Evolutionary conservation across 2,113 vertebrate genomes (phyloP), one percentile per base, ranked within the genome.

Genomic region (Aspiorhynchus laticeps): DNA sequence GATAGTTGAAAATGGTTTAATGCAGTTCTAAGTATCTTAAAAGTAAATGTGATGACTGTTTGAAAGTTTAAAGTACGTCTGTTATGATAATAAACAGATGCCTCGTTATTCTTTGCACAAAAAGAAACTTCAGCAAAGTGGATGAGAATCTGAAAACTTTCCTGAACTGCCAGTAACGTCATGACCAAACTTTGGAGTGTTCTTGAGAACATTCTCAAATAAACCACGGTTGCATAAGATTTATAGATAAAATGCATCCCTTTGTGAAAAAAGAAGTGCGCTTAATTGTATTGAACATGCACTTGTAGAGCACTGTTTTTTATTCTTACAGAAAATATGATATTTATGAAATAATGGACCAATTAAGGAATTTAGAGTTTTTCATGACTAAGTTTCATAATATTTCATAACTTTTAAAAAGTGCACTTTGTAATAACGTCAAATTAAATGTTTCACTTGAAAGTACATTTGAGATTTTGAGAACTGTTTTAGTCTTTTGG

Each of bases 41-140:
- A 84, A 41, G 83, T 59, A 84, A 84, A 75, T 74, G 46, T 53
- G 81, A 83, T 73, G 67, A 48, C 80, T 48, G 38, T 69, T 69
- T 56, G 69, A 56, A 56, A 74, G 33, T 84, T 73, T 56, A 84
- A 59, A 75, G 65, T 59, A 71, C 28, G 28, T 83, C 81, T 83
- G 63, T 31, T 83, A 48, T 83, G 63, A 65, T 67, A 43, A 67
- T 33, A 48, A 48, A 83, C 65, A 24, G 65, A 83, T 83, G 69
- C 31, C 46, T 59, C 51, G 41, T 84, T 74, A 56, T 74, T 71
- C 81, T 83, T 69, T 51, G 28, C n/a, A 46, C 51, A 53, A 26
- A 59, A 69, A 82, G 41, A 15, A 81, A 51, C 41, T 83, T 69
- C 10, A 36, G 63, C 26, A 69, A 46, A 69, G 24, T 71, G 28